Evolutionary conservation across 1,140 invertebrate species (phyloP).

Genomic region (Rhagoletis zephyria): DNA sequence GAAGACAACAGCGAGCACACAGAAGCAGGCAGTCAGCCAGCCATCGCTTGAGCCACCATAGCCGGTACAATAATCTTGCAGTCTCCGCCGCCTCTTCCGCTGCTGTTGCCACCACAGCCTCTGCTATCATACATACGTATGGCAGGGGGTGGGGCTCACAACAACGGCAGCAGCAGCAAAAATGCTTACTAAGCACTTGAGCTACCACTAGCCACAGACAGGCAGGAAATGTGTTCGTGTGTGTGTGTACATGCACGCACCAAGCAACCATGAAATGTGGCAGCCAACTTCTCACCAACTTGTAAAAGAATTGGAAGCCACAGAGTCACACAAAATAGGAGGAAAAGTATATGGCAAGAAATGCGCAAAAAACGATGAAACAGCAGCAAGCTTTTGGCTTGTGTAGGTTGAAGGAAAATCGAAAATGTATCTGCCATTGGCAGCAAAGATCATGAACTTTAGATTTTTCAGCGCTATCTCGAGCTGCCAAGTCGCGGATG

Average conservation of each 20-base stretch:
- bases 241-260: not conserved
- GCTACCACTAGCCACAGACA: not conserved
- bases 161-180: not conserved
- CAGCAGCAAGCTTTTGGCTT: not conserved
- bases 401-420: slow-evolving; percentile 19
- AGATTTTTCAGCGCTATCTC: slow-evolving; percentile 52
- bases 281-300: slow-evolving; percentile 16
- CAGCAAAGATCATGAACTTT: slow-evolving; percentile 56
- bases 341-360: not conserved
- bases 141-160: slow-evolving; percentile 41
- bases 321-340: not conserved
- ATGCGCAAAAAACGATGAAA: not conserved
- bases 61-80: too few relatives aligned
- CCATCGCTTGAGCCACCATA: not conserved
- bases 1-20: slow-evolving; percentile 14
- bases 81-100: not conserved
- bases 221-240: not conserved
- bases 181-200: slow-evolving; percentile 33
- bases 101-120: not conserved
- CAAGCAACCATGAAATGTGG: too few relatives aligned
- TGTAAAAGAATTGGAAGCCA: slow-evolving; percentile 41
- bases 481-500: slow-evolving; percentile 41
- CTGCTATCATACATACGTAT: not conserved
- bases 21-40: slow-evolving; percentile 38
- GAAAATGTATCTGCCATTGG: slow-evolving; percentile 54